Conservation (phyloP, 2,888 invertebrate genomes). For the Dryobotodes eremita region DNA sequence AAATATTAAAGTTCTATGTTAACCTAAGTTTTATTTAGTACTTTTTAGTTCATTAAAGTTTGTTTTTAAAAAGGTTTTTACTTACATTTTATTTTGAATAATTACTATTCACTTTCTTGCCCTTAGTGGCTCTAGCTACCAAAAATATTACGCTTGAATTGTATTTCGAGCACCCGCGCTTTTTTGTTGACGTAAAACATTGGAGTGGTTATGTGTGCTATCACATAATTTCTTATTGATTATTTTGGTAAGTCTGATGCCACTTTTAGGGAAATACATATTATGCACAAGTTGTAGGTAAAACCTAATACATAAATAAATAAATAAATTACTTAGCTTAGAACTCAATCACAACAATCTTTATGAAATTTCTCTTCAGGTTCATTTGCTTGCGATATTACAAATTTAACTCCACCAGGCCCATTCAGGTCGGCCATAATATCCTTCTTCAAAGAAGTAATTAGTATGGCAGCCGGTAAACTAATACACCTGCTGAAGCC, state of each 20-base stretch:
- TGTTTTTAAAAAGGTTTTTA: no score
- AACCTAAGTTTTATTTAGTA: no score
- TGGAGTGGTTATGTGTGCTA: neutral
- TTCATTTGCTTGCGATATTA: slow-evolving; percentile 4
- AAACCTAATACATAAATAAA: neutral
- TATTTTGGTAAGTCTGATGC: no score
- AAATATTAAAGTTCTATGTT: no score
- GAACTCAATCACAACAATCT: neutral
- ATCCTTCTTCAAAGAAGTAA: slow-evolving; percentile 49
- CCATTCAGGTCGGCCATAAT: slow-evolving; percentile 37
- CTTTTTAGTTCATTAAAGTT: no score
- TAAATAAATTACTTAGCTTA: neutral
- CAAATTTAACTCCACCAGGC: slow-evolving; percentile 7
- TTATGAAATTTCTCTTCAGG: neutral
- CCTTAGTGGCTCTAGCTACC: no score
- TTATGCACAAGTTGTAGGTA: neutral
- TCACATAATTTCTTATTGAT: neutral
- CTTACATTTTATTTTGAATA: no score
- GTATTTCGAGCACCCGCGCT: no score
- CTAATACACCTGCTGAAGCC: slow-evolving; percentile 48
- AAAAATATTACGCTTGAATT: no score
- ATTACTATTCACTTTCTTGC: no score
- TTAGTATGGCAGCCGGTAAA: slow-evolving; percentile 45
- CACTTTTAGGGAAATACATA: neutral
- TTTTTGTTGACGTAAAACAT: no score